Conservation (phyloP, 2,888 invertebrate species). For the Xestia ashworthii region DNA sequence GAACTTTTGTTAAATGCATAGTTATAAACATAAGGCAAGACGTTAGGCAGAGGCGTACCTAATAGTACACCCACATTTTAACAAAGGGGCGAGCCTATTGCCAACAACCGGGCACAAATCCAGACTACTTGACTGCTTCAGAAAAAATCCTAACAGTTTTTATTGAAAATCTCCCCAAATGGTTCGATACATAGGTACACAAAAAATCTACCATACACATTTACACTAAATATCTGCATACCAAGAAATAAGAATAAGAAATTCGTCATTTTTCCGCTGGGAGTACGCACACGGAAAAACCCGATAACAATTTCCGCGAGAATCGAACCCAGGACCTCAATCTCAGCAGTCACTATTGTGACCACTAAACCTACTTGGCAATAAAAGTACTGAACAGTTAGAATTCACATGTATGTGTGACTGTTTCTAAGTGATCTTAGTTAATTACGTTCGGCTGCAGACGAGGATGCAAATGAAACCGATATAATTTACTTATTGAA, state of each 20-base stretch:
- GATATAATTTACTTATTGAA: too few species aligned
- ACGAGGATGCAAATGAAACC: too few species aligned
- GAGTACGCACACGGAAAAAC: not conserved
- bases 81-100: not conserved
- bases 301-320: not conserved
- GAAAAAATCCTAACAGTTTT: not conserved
- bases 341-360: not conserved
- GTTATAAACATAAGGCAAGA: not conserved
- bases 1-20: not conserved
- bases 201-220: too few species aligned
- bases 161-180: too few species aligned
- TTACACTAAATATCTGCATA: too few species aligned
- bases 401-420: not conserved
- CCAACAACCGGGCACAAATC: not conserved
- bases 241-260: too few species aligned
- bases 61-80: not conserved
- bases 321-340: not conserved
- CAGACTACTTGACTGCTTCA: not conserved
- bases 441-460: too few species aligned
- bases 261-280: too few species aligned
- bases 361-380: not conserved
- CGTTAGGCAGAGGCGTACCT: too few species aligned
- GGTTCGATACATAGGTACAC: too few species aligned
- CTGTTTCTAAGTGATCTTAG: not conserved
- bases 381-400: not conserved